A percentile compares a stretch with the other conserved stretches of the same genome.
phyloP scores from a whole-genome alignment of 2,113 vertebrate species.

The Pachyramphus minor region DNA sequence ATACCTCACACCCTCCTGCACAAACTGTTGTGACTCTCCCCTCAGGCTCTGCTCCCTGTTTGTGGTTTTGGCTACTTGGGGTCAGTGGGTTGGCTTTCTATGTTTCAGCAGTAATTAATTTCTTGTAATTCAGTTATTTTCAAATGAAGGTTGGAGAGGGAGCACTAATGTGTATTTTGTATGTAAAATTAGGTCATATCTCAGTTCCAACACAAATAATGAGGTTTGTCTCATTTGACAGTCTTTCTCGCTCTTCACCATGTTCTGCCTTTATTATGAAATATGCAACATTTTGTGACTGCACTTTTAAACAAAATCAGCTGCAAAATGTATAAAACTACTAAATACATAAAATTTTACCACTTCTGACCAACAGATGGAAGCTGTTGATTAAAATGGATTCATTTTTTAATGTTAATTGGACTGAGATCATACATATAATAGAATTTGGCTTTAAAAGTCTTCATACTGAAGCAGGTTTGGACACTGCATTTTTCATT shows the following conservation, averaged over 20 bases:
- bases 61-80: not conserved
- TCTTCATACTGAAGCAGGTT: not conserved
- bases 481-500: constrained; percentile 17
- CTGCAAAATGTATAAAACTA: not conserved
- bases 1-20: not conserved
- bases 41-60: not conserved
- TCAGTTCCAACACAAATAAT: not conserved
- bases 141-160: not conserved
- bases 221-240: not conserved
- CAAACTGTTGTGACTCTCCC: not conserved
- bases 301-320: not conserved
- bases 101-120: not conserved
- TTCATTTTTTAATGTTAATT: constrained; percentile 13
- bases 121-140: not conserved
- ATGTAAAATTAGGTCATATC: not conserved
- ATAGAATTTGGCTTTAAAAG: not conserved
- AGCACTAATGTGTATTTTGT: not conserved
- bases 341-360: not conserved
- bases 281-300: not conserved
- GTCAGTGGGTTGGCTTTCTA: not conserved
- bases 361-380: not conserved
- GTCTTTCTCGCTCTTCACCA: not conserved
- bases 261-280: not conserved
- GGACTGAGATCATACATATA: not conserved
- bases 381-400: not conserved